Base-by-base conservation (phyloP, 2,888 invertebrate species). In the Tenthredo livida region DNA sequence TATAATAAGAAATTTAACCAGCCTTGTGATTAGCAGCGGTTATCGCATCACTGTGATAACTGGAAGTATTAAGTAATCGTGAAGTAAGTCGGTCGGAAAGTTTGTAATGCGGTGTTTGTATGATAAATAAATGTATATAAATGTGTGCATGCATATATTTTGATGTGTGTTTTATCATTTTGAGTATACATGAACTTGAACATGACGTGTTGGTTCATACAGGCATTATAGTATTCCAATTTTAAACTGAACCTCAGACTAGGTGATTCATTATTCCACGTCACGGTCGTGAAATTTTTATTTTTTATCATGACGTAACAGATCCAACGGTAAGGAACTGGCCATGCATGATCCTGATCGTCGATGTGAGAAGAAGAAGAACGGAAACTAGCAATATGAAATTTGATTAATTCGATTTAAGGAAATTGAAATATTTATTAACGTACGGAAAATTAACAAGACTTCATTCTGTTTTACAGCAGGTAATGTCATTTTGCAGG, bases 1-100 rank as follows among this genome's bases (percentile, higher is more conserved):
- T 29, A n/a, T 43, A 43, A 37, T 40, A 80, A 10, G 33, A 54
- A 77, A 2, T 33, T 54, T 2, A n/a, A 73, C 73, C 47, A 15
- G 80, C 43, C 61, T 80, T 58, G 4, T 40, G 21, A 61, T 40
- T 80, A 80, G 58, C 61, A 61, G 58, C 61, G 58, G 80, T 61
- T 80, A 80, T 80, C 80, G 61, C 80, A 6, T 12, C 21, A 0
- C n/a, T 61, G 61, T 21, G 80, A 80, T 80, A 80, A 80, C 80
- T 15, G 54, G 17, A 33, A 61, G 33, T 61, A 61, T 58, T 40
- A 61, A 61, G 61, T 80, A 80, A 61, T 61, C 37, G 37, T 2
- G 61, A 47, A 25, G 25, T 54, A 17, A 73, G 43, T 21, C 21
- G 25, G 37, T 33, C 67, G n/a, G 72, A 73, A 21, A 43, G 40